phyloP scores from a whole-genome alignment of 2,888 invertebrate genomes.

The Zhuqinia jingwanae region DNA sequence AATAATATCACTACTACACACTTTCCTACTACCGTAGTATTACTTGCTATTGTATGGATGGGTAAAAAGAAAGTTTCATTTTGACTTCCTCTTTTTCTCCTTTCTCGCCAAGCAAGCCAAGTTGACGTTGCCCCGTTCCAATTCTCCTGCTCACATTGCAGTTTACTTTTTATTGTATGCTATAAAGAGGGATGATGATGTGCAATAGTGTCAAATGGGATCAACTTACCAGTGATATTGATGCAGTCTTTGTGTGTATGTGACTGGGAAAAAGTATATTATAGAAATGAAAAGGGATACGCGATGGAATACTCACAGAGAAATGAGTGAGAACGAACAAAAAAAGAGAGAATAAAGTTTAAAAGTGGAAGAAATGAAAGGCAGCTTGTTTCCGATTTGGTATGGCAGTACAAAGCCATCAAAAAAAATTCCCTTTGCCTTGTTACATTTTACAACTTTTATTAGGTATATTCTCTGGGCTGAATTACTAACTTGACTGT shows the following conservation, averaged over 20 bases:
- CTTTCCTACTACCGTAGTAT: too few relatives aligned
- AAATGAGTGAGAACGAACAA: conserved; percentile 13
- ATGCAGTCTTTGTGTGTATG: conserved; percentile 39
- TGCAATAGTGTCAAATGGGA: conserved; percentile 60
- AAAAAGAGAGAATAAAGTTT: too few relatives aligned
- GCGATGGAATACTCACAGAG: background rate
- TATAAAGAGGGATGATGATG: conserved; percentile 56
- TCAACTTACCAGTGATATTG: conserved; percentile 51
- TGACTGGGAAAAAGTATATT: conserved; percentile 9
- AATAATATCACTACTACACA: background rate
- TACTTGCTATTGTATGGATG: background rate
- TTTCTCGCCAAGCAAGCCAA: background rate
- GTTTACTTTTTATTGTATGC: conserved; percentile 53
- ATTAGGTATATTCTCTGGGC: too few relatives aligned
- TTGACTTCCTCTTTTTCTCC: conserved; percentile 20
- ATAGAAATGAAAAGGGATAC: background rate
- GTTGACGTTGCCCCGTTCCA: background rate
- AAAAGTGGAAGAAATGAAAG: conserved; percentile 1
- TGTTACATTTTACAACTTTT: background rate
- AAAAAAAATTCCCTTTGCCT: conserved; percentile 34
- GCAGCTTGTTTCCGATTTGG: conserved; percentile 12
- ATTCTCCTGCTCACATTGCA: conserved; percentile 18
- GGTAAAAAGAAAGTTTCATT: conserved; percentile 48
- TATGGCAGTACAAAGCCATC: background rate
- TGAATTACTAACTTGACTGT: conserved; percentile 5